Base-by-base conservation (phyloP, 2,113 vertebrate genomes). In the Vimba vimba region DNA sequence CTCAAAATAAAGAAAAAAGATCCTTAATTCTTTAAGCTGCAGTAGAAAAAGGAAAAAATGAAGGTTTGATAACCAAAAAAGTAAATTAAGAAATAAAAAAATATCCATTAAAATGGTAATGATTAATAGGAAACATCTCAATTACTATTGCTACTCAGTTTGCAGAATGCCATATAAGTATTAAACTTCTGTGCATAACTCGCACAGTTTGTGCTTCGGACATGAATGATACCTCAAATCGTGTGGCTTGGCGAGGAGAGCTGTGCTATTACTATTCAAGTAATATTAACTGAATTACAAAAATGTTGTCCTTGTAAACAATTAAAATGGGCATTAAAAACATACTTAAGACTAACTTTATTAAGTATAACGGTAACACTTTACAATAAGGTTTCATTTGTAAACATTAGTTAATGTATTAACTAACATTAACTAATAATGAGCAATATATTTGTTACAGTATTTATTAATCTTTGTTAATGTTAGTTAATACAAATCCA, bases 21-120 rank as follows among this genome's bases (percentile, higher is more conserved):
- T 64, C 39, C 80, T 59, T 47, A 86, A 57, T 66, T 45, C 39
- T 76, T 83, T 25, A 82, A 85, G 78, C 64, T 13, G 66, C 36
- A 36, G 45, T 12, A 13, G n/a, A 27, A 11, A 10, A 12, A 62
- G 9, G 11, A 62, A 2, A 60, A 9, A 60, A 1, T 4, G 12
- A 25, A 25, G 0, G 10, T 62, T 27, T 62, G 25, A 62, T 4
- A 10, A 25, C 9, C n/a, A 62, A 62, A 62, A 60, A 62, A 4
- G 9, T 6, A 62, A 10, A 62, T 25, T 62, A 17, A n/a, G 59
- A 33, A 23, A 36, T 10, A 15, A 3, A 19, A 12, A 30, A 15
- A 13, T 60, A 52, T 17, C 50, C 27, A 3, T 1, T 15, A 64
- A 64, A 64, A 27, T 27, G 60, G 13, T 66, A 9, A 43, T 43